Percentiles rank a stretch among this genome's conserved stretches.
phyloP scores from a whole-genome alignment of 2,797 vertebrate genomes.

The Pseudomugil tenellus region DNA sequence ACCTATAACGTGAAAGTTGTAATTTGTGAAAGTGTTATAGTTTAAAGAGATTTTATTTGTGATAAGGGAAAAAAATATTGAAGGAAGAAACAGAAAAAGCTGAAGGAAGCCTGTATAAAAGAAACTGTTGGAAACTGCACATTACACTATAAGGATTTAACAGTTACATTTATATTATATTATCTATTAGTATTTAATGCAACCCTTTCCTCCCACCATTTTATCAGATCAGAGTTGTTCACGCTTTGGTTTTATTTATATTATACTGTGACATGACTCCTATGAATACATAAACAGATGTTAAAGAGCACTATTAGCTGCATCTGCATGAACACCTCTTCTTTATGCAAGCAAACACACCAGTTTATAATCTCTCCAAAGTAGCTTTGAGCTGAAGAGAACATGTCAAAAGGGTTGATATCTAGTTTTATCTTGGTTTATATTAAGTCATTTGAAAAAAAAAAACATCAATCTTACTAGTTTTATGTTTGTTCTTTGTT shows the following conservation, averaged over 20 bases:
- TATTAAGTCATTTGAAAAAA: slow-evolving; percentile 14
- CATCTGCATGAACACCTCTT: slow-evolving; percentile 8
- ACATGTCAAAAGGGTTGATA: slow-evolving; percentile 15
- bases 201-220: slow-evolving; percentile 20
- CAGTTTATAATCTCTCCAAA: slow-evolving; percentile 17
- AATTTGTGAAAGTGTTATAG: slow-evolving; percentile 66
- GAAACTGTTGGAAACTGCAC: slow-evolving; percentile 25
- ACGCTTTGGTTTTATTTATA: slow-evolving; percentile 19
- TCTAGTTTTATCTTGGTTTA: slow-evolving; percentile 4
- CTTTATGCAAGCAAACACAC: neutral
- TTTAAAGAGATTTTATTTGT: slow-evolving; percentile 44
- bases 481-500: neutral
- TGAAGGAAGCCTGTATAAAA: slow-evolving; percentile 27
- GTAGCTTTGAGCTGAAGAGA: slow-evolving; percentile 11
- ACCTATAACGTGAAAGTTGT: slow-evolving; percentile 78
- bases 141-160: slow-evolving; percentile 37
- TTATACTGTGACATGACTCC: slow-evolving; percentile 19
- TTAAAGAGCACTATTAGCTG: neutral
- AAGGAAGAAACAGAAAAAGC: slow-evolving; percentile 20
- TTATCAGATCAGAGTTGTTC: slow-evolving; percentile 14
- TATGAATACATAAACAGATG: slow-evolving; percentile 16
- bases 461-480: neutral
- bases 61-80: slow-evolving; percentile 11
- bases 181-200: slow-evolving; percentile 28
- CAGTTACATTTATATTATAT: slow-evolving; percentile 21